Conservation (phyloP, 1,140 invertebrate genomes). For the Macrobrachium rosenbergii region DNA sequence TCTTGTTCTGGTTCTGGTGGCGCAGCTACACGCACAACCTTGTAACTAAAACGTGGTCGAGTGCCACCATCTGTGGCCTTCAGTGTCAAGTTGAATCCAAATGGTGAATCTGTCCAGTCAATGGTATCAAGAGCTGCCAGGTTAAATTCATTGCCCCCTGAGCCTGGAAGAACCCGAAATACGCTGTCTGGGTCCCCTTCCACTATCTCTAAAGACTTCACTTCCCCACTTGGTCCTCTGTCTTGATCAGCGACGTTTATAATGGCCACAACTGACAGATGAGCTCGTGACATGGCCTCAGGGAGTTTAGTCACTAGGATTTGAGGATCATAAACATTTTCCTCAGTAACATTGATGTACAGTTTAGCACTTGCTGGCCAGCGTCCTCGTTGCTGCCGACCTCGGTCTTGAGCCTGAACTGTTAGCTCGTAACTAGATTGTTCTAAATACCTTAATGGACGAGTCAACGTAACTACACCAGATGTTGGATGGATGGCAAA, state of each 20-base stretch:
- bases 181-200: slow-evolving; percentile 90
- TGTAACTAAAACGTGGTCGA: slow-evolving; percentile 82
- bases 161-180: slow-evolving; percentile 80
- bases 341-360: slow-evolving; percentile 83
- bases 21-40: slow-evolving; percentile 81
- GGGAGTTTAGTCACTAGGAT: slow-evolving; percentile 83
- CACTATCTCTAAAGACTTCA: slow-evolving; percentile 87
- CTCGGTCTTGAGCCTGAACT: slow-evolving; percentile 87
- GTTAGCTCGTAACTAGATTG: slow-evolving; percentile 80
- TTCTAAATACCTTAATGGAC: slow-evolving; percentile 81
- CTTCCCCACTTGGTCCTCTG: slow-evolving; percentile 85
- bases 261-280: slow-evolving; percentile 90
- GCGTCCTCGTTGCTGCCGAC: slow-evolving; percentile 71
- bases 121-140: slow-evolving; percentile 81
- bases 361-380: slow-evolving; percentile 80
- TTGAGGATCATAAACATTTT: slow-evolving; percentile 89
- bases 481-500: slow-evolving; percentile 94
- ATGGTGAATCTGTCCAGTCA: slow-evolving; percentile 81
- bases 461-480: slow-evolving; percentile 87
- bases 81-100: slow-evolving; percentile 89
- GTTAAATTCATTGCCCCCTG: slow-evolving; percentile 71
- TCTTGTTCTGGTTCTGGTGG: slow-evolving; percentile 86
- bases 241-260: slow-evolving; percentile 88
- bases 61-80: slow-evolving; percentile 86
- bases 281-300: slow-evolving; percentile 85